Evolutionary conservation across 2,113 vertebrate species (phyloP).

Genomic region (Phaetusa simplex): DNA sequence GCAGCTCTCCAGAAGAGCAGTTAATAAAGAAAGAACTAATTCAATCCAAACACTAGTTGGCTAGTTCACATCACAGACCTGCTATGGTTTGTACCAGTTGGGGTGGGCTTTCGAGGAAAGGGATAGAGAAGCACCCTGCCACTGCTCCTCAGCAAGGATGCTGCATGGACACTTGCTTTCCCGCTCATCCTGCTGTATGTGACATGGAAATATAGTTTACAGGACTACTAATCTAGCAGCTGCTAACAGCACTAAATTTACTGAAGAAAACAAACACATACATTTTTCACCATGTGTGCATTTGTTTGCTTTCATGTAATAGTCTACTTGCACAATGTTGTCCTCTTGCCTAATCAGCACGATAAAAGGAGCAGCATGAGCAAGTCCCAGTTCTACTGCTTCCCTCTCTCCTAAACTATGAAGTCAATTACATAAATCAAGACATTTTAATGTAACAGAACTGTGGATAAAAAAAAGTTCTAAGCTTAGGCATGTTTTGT

Average conservation of each 20-base stretch:
- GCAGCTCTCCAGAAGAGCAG: neutral
- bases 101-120: neutral
- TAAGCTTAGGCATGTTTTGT: neutral
- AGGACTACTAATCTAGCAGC: neutral
- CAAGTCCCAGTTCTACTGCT: neutral
- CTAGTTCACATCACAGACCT: neutral
- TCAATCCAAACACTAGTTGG: neutral
- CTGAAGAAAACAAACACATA: neutral
- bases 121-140: neutral
- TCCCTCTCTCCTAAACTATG: neutral
- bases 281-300: neutral
- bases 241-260: neutral
- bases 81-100: rapidly evolving
- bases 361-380: neutral
- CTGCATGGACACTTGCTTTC: neutral
- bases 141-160: neutral
- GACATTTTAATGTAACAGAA: neutral
- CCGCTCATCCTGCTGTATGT: neutral
- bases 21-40: neutral
- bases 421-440: neutral
- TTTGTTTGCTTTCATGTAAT: neutral
- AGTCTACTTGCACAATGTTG: neutral
- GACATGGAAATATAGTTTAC: neutral
- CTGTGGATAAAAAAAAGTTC: neutral
- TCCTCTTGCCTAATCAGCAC: neutral